Evolutionary conservation across 2,888 invertebrate species (phyloP), one percentile per base, ranked within the genome.

Genomic region (Neria commutata): DNA sequence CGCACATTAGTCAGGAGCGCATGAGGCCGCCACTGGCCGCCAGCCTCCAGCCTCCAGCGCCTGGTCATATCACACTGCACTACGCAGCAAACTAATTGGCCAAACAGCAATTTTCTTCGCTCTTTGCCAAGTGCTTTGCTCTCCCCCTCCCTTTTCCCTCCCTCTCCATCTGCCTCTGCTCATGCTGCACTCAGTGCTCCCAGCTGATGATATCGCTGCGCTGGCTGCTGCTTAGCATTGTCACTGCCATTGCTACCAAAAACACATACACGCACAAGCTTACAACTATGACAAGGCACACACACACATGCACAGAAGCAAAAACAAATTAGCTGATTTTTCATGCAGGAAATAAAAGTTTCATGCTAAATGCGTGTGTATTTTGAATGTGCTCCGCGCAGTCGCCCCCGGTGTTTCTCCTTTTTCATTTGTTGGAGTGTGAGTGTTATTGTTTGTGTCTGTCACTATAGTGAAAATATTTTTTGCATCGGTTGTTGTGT

Each of bases 281-380:
- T n/a, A n/a, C 17, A 50, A 45, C 50, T 51, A 17, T 24, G n/a
- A n/a, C 21, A 42, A 34, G 46, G 33, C 58, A 58, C 58, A 53
- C 58, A 57, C 53, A 19, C 17, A 25, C n/a, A 3, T 46, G 24
- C 58, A 33, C 46, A 21, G 34, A 29, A 51, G 59, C 54, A 56
- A 52, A 58, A 56, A 61, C 62, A 66, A 66, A 67, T 66, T 65
- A 65, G 56, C 61, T 48, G 64, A 67, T 61, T 65, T 62, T 66
- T 61, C 60, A 58, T 64, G 61, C 61, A 65, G 65, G 65, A 66
- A 67, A 64, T 63, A 64, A 63, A 60, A 63, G 56, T 64, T 63
- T 54, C 45, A 40, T 53, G 33, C 42, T 58, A 58, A 58, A 58
- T 58, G 54, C 58, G 58, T 58, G 58, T 50, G 21, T 42, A 25